Evolutionary conservation across 2,113 vertebrate genomes (phyloP).

Genomic region (Columba livia): DNA sequence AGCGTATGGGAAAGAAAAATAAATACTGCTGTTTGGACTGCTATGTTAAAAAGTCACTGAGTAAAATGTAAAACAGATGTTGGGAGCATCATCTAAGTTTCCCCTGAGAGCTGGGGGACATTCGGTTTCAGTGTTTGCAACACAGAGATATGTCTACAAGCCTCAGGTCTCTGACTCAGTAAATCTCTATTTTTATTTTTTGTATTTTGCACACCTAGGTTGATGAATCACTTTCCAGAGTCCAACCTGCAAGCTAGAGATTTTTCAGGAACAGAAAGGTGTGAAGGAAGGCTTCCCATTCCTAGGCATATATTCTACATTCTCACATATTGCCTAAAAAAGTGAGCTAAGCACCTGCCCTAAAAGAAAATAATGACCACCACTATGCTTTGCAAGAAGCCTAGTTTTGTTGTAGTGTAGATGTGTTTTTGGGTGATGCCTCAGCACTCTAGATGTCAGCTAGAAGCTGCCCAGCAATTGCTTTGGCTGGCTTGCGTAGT

Average conservation of each 20-base stretch:
- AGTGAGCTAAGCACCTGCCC: not conserved
- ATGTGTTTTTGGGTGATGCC: not conserved
- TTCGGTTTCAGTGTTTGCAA: not conserved
- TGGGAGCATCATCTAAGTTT: not conserved
- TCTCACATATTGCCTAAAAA: not conserved
- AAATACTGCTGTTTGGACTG: not conserved
- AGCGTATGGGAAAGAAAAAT: not conserved
- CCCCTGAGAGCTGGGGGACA: rapidly evolving
- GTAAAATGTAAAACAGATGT: not conserved
- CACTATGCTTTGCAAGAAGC: not conserved
- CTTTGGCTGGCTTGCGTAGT: not conserved
- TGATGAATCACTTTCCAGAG: not conserved
- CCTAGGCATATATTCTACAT: not conserved
- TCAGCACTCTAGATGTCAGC: not conserved
- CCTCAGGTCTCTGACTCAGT: not conserved
- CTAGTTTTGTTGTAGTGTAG: not conserved
- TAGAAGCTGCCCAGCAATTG: not conserved
- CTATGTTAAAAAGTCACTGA: not conserved
- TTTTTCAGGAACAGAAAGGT: not conserved
- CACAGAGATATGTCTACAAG: not conserved
- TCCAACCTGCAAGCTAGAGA: not conserved
- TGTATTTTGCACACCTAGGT: not conserved
- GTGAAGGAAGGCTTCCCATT: not conserved
- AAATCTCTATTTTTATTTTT: not conserved
- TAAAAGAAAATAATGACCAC: not conserved